Percentiles rank a stretch among this genome's conserved stretches.
These are phyloP conservation scores for Naso thynnoides DNA, from an alignment of 2,797 vertebrate species.

Conservation along the genomic window DNA sequence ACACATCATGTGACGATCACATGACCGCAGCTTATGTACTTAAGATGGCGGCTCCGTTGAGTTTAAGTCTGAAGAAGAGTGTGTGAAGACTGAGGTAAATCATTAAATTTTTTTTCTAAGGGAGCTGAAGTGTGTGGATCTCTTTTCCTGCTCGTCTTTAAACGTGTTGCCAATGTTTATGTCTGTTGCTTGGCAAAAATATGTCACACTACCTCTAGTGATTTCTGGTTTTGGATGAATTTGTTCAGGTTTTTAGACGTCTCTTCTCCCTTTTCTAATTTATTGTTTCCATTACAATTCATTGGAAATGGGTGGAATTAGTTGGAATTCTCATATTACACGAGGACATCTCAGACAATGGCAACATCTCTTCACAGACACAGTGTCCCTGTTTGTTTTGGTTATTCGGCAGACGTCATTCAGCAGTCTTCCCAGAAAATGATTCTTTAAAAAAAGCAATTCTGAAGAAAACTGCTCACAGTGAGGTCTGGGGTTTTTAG, in stretches of 20 bases:
- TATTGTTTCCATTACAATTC: too few relatives aligned
- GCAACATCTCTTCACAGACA: neutral
- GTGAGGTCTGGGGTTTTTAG: conserved; percentile 13
- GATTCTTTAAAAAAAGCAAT: neutral
- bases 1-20: too few relatives aligned
- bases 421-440: neutral
- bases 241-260: neutral
- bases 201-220: neutral
- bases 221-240: neutral
- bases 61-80: too few relatives aligned
- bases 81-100: too few relatives aligned
- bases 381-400: neutral
- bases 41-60: too few relatives aligned
- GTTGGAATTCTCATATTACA: neutral
- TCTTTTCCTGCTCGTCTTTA: too few relatives aligned
- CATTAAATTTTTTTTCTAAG: too few relatives aligned
- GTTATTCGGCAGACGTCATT: neutral
- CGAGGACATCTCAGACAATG: neutral
- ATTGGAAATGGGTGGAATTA: neutral
- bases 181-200: neutral
- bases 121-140: too few relatives aligned
- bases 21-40: too few relatives aligned
- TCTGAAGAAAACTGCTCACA: neutral
- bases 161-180: neutral
- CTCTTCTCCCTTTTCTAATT: neutral